Evolutionary conservation across 53 echinoderm and acorn worm species (phyloP), one percentile per base, ranked within the genome.

Genomic region (Antedon mediterranea): DNA sequence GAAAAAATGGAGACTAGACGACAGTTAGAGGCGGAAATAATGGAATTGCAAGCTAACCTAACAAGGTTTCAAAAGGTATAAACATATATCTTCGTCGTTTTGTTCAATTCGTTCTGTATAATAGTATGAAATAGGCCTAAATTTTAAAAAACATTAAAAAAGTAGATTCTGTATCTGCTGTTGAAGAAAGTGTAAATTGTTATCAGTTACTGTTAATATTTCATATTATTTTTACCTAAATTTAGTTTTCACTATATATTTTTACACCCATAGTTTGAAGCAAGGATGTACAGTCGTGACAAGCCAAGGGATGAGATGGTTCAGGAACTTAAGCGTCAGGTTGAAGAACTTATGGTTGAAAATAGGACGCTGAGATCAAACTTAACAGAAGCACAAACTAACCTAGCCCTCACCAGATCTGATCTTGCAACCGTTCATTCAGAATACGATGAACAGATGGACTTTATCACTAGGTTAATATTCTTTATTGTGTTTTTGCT

Each of bases 311-410:
- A 86, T 29, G 98, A 92, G 75, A 30, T 85, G 34, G 34, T 91
- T 20, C 88, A 92, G 14, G 75, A 82, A 0, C 43, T 97, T 29
- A 86, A 83, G 76, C 89, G 92, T 79, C 85, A 86, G 4, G 18
- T 88, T 31, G 98, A 97, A 13, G 89, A 90, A 31, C 31, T 97
- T 23, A 83, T 84, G 75, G 76, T 82, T 13, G 98, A 97, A 72
- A 97, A 97, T 27, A 81, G 98, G 43, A 83, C 79, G 33, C 74
- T 97, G 7, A 81, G 82, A 71, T 92, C 92, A 79, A 73, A 75
- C 74, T 75, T 87, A 14, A 97, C 98, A 13, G 98, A 97, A 75
- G 85, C 92, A 15, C 90, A 92, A 79, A 97, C 98, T 2, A 92
- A 82, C 31, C 88, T 97, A 30, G 89, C 87, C 15, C 77, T 97